A percentile compares a stretch with the other conserved stretches of the same genome.
Conservation (phyloP, 2,888 invertebrate species). For the Eristalinus sepulchralis region DNA sequence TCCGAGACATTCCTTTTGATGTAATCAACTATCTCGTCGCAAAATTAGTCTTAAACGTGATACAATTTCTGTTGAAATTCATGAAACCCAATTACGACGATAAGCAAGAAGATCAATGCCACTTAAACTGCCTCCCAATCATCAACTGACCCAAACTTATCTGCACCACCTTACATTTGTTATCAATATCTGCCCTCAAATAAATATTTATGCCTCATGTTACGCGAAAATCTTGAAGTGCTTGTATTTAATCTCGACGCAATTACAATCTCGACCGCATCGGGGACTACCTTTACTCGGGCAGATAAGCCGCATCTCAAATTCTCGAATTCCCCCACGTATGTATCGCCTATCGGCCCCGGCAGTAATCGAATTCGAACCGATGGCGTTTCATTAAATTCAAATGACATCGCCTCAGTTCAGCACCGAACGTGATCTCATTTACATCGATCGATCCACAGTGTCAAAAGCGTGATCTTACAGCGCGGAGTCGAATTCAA, state of each 20-base stretch:
- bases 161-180: neutral
- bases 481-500: neutral
- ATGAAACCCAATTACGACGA: neutral
- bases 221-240: neutral
- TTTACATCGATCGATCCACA: constrained; percentile 29
- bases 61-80: neutral
- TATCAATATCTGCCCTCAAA: neutral
- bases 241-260: neutral
- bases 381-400: constrained; percentile 14
- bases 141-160: neutral
- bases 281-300: neutral
- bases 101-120: neutral
- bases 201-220: neutral
- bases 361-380: constrained; percentile 27
- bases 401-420: constrained; percentile 30
- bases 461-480: constrained; percentile 10
- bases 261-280: neutral
- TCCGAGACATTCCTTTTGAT: neutral
- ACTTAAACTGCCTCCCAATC: neutral
- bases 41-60: neutral
- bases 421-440: constrained; percentile 33
- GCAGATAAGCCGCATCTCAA: neutral
- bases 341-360: too few relatives aligned
- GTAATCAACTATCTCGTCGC: neutral
- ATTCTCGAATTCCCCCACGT: neutral